Evolutionary conservation across 2,797 vertebrate species (phyloP).

Genomic region (Xiphorhynchus erythropygius): DNA sequence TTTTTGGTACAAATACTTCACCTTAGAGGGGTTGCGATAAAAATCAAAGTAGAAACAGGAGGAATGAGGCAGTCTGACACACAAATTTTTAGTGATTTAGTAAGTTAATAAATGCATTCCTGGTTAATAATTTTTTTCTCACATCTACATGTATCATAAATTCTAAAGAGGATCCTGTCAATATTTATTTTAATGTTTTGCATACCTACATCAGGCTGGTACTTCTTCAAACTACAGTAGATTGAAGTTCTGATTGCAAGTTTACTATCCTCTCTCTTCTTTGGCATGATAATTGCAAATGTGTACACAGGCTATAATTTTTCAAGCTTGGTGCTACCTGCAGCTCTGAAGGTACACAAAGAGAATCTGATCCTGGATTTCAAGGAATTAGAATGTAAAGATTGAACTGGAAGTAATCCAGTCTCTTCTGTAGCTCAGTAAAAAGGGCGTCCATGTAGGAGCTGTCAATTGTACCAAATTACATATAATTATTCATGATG

Average conservation of each 20-base stretch:
- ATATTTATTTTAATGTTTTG: background rate
- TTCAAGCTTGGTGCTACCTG: background rate
- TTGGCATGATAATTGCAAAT: background rate
- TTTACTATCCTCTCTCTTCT: background rate
- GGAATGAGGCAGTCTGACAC: background rate
- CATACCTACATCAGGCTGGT: background rate
- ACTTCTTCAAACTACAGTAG: background rate
- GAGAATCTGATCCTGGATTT: background rate
- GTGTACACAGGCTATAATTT: background rate
- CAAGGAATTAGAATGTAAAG: background rate
- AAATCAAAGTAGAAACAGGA: background rate
- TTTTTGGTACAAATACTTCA: background rate
- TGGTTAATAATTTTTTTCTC: background rate
- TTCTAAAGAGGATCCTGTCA: background rate
- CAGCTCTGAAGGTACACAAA: background rate
- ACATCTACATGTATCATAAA: background rate
- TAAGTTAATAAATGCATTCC: background rate
- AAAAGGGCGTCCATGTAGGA: conserved; percentile 35
- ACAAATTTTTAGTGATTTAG: background rate
- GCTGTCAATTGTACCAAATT: conserved; percentile 62
- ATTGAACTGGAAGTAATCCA: conserved; percentile 9
- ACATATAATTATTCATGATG: conserved; percentile 63
- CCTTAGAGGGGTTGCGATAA: background rate
- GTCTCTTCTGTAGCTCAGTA: conserved; percentile 3
- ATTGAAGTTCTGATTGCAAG: background rate